A percentile compares a stretch with the other conserved stretches of the same genome.
These are phyloP conservation scores for Mercenaria mercenaria DNA, from an alignment of 1,140 invertebrate species.

Conservation along the genomic window DNA sequence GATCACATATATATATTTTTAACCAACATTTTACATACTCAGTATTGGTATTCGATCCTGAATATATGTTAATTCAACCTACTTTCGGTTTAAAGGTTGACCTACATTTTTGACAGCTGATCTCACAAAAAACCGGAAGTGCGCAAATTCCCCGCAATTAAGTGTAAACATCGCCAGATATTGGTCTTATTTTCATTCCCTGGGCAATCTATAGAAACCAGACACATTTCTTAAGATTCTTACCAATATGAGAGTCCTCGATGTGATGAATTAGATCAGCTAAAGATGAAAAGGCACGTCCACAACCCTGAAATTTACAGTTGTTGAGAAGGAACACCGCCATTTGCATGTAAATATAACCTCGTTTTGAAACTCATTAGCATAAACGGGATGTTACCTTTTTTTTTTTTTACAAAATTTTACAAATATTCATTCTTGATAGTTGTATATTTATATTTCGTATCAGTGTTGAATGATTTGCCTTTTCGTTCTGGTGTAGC, in stretches of 20 bases:
- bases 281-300: conserved; percentile 92
- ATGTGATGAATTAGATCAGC: conserved; percentile 93
- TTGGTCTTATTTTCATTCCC: neutral
- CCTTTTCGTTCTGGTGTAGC: neutral
- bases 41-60: too few relatives aligned
- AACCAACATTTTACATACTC: too few relatives aligned
- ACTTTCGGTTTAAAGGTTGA: conserved; percentile 50
- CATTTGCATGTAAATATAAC: conserved; percentile 87
- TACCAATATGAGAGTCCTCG: conserved; percentile 94
- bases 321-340: conserved; percentile 95
- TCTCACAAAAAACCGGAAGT: conserved; percentile 56
- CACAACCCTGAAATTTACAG: conserved; percentile 95
- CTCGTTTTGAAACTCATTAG: conserved; percentile 66
- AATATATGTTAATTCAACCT: too few relatives aligned
- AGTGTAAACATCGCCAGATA: conserved; percentile 55
- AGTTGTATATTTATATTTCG: neutral
- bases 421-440: neutral
- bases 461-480: neutral
- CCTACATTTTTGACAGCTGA: conserved; percentile 63
- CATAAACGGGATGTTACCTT: conserved; percentile 35
- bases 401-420: too few relatives aligned
- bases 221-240: conserved; percentile 69
- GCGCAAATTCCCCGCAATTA: conserved; percentile 67
- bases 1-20: too few relatives aligned
- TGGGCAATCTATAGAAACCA: neutral